Evolutionary conservation across 2,797 vertebrate species (phyloP), one percentile per base, ranked within the genome.

Genomic region (Cirrhinus mrigala): DNA sequence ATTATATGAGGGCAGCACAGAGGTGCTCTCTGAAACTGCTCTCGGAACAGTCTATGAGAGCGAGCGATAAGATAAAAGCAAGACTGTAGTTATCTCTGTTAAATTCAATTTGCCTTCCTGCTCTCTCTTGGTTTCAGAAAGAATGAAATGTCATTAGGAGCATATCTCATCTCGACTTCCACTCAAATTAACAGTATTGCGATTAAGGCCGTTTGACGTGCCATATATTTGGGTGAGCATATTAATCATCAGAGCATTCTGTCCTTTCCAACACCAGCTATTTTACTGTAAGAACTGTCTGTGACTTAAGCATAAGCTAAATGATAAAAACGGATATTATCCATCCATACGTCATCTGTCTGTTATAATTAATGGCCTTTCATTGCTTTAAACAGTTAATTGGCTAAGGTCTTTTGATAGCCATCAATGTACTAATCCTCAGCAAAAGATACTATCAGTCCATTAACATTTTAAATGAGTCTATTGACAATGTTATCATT

Each of bases 401-500:
- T 87, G 46, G 70, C 83, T 77, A 87, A 90, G 85, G 50, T 78
- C 86, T 89, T 84, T 81, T 71, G 79, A 86, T 64, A 79, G n/a
- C 33, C 87, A 88, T 90, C 90, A 84, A 56, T 88, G 86, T 90
- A 89, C 86, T 90, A 92, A 91, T 89, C 87, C 33, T 84, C 37
- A 79, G 64, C 22, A 48, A 90, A 85, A 87, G 86, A 76, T 79
- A 22, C 29, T 40, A 88, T 88, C 87, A 68, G 18, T 29, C 71
- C 52, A 69, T 85, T 79, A 83, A 66, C 84, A 79, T 50, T 52
- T 83, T 58, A 85, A 85, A 88, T 50, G 37, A 84, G 56, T 66
- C 88, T 87, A 69, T 87, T 79, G 84, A 88, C 69, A 86, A 52
- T 78, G n/a, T 6, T 91, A 91, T 93, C 90, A 90, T 82, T 64